Base-by-base conservation (phyloP, 2,797 vertebrate species). In the Hyperoplus lanceolatus region DNA sequence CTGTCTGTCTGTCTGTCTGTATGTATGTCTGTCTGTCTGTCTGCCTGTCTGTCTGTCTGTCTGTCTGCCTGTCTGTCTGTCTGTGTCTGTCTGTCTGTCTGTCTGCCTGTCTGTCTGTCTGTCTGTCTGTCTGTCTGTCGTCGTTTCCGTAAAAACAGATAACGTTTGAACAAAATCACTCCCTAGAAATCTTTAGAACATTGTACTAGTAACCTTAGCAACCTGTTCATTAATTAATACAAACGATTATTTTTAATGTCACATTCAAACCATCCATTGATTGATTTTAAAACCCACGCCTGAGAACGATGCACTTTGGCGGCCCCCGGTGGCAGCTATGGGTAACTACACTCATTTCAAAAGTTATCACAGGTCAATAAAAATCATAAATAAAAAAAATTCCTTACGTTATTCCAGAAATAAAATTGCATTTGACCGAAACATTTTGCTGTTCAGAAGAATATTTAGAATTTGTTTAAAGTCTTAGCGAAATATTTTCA, bases 321-420 rank as follows among this genome's bases (percentile, higher is more conserved):
- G 85, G 39, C 84, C 65, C 58, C 82, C 0, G 13, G 86, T 85
- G 86, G 82, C 57, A 0, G 4, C 39, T 8, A 9, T 3, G 5
- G 11, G 56, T 42, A 80, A 66, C 36, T 55, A 59, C 39, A 43
- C 57, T 1, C 1, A 43, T 43, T 48, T 42, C 2, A 1, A 16
- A 43, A 36, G 39, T 4, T 36, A 7, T 53, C 13, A 42, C n/a
- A 29, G 41, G 8, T 49, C 18, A 57, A 6, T 6, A 7, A 1
- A 39, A 70, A 58, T 12, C 5, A 1, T 4, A 3, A 29, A 29
- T 29, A n/a, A n/a, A 29, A 29, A 29, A 29, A 29, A 29, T 29
- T 29, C 1, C 2, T 43, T 9, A 3, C 12, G 6, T 14, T 63
- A 4, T 1, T 12, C 15, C n/a, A 13, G 0, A 8, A 3, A 21